Percentiles rank a stretch among this genome's conserved stretches.
phyloP scores from a whole-genome alignment of 2,797 vertebrate species.

The Micromesistius poutassou region DNA sequence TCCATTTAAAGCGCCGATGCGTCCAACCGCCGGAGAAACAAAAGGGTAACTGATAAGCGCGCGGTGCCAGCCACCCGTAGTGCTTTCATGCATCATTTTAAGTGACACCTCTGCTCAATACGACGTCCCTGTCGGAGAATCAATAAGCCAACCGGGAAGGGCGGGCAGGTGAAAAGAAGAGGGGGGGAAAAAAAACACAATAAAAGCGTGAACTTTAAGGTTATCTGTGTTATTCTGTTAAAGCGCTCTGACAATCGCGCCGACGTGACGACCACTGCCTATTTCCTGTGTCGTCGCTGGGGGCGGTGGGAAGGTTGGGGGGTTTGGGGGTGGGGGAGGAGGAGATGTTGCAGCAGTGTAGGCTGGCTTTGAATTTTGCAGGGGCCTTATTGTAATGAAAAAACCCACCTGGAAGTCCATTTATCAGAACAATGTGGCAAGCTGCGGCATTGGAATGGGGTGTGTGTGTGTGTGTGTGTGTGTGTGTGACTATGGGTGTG shows the following conservation, averaged over 20 bases:
- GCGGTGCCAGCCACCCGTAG: slow-evolving; percentile 44
- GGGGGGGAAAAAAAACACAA: not conserved
- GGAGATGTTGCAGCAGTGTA: not conserved
- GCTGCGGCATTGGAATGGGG: slow-evolving; percentile 27
- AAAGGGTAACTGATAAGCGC: slow-evolving; percentile 44
- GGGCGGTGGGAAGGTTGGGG: slow-evolving; percentile 22
- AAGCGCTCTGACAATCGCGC: not conserved
- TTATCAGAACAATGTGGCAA: slow-evolving; percentile 49
- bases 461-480: slow-evolving; percentile 20
- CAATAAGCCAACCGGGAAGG: slow-evolving; percentile 27
- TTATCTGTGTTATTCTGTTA: not conserved
- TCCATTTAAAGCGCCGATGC: slow-evolving; percentile 52
- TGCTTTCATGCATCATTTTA: slow-evolving; percentile 60
- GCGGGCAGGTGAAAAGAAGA: slow-evolving; percentile 20
- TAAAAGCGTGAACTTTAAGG: not conserved
- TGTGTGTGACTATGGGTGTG: not conserved
- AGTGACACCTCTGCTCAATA: slow-evolving; percentile 59
- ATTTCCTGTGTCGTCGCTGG: not conserved
- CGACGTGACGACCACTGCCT: not conserved
- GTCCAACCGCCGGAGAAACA: slow-evolving; percentile 37
- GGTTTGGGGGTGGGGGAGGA: slow-evolving; percentile 35
- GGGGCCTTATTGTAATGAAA: slow-evolving; percentile 39
- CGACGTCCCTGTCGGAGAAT: slow-evolving; percentile 48
- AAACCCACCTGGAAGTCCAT: slow-evolving; percentile 49
- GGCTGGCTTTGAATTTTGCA: slow-evolving; percentile 2